Conservation (phyloP, 2,797 vertebrate genomes). For the Heliangelus exortis region DNA sequence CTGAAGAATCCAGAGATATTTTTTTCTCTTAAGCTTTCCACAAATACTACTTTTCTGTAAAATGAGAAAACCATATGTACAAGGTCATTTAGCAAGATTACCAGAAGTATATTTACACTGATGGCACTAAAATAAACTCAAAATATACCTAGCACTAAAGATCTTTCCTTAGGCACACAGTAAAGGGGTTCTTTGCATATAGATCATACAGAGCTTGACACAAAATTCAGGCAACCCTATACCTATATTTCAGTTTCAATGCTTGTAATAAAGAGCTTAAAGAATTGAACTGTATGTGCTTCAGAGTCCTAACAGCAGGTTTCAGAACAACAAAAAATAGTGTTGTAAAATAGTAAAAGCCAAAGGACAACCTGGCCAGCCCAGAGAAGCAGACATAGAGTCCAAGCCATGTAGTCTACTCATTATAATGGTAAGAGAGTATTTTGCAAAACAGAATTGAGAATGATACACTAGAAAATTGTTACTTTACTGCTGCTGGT, state of each 20-base stretch:
- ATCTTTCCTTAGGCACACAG: background rate
- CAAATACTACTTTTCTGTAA: conserved; percentile 54
- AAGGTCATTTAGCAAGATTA: conserved; percentile 52
- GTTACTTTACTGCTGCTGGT: background rate
- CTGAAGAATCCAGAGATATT: background rate
- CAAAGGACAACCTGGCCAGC: background rate
- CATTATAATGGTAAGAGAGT: background rate
- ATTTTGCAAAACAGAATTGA: background rate
- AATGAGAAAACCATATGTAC: background rate
- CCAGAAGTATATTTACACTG: conserved; percentile 13
- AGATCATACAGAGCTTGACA: background rate
- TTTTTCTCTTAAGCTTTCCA: background rate
- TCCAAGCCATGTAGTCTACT: background rate
- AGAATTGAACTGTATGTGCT: background rate
- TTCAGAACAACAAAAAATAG: background rate
- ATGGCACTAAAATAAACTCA: conserved; percentile 57
- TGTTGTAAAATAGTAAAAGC: background rate
- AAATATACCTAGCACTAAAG: conserved; percentile 26
- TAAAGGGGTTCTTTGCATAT: background rate
- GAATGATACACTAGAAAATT: background rate
- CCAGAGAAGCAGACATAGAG: background rate
- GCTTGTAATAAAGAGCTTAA: background rate
- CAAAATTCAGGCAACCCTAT: background rate
- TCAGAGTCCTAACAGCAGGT: background rate
- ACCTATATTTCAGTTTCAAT: background rate